Evolutionary conservation across 2,888 invertebrate species (phyloP), one percentile per base, ranked within the genome.

Genomic region (Drosophila anomalata): DNA sequence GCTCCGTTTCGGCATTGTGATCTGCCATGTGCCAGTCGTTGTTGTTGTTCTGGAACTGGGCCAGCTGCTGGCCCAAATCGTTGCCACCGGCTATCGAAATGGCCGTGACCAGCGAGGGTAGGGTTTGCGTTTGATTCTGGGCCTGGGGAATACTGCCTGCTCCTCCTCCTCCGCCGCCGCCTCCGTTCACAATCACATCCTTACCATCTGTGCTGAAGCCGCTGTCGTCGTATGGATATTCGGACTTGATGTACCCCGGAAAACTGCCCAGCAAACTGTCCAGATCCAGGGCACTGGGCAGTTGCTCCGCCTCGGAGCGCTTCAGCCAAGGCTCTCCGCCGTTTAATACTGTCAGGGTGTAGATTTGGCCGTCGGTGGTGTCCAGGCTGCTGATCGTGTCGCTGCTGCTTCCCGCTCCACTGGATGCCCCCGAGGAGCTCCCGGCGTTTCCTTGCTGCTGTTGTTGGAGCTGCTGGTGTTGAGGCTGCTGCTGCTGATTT

Each of bases 311-410:
- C 14, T 93, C 93, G 84, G 95, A 95, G 86, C 95, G 93, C 92
- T 96, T 93, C 91, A 95, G 93, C 93, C 94, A 94, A 70, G 94
- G 93, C 91, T 94, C 93, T 88, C 95, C 93, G 80, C 95, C 96
- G 91, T 97, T 96, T 89, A 97, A 94, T 90, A 97, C 96, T 88
- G 97, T 97, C 75, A 97, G 92, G 62, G 97, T 97, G 91, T 97
- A 97, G 89, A 97, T 97, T 79, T 92, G 92, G 77, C 96, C 96
- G 87, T 96, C 96, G n/a, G 95, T 95, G 88, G 95, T 95, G 77
- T 89, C 89, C 72, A 90, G 81, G 75, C 82, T 89, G 73, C 84
- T 89, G 11, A 78, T 86, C 29, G 82, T 89, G 46, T 83, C 87
- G 61, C 86, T 86, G 72, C 89, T 83, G 69, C 90, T 82, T 41